Conservation (phyloP, 2,113 vertebrate species). For the Scomber japonicus region DNA sequence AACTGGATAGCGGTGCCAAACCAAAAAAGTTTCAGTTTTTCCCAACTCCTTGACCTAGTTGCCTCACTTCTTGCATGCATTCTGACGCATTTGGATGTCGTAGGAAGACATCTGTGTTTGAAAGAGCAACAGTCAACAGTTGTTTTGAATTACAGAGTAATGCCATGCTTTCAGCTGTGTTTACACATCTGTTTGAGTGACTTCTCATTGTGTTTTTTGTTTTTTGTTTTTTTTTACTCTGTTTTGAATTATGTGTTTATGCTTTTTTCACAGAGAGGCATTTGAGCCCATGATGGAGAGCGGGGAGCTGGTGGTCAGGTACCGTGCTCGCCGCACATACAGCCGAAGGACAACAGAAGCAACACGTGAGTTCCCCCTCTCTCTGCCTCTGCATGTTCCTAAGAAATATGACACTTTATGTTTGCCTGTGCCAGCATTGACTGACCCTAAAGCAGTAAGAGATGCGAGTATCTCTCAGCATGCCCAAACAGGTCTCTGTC, state of each 20-base stretch:
- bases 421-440: background rate
- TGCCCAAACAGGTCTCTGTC: constrained; percentile 45
- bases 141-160: background rate
- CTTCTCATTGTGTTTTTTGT: constrained; percentile 3
- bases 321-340: constrained; percentile 91
- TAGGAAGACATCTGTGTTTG: constrained; percentile 28
- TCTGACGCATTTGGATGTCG: constrained; percentile 13
- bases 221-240: background rate
- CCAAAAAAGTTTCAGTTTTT: constrained; percentile 6
- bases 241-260: background rate
- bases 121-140: background rate
- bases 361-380: constrained; percentile 85
- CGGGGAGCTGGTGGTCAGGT: constrained; percentile 92
- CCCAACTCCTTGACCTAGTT: background rate
- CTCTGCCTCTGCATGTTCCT: background rate
- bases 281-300: constrained; percentile 93
- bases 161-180: constrained; percentile 43
- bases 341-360: constrained; percentile 92
- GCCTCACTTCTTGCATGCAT: constrained; percentile 17
- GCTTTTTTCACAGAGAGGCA: constrained; percentile 84
- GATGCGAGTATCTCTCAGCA: constrained; percentile 5
- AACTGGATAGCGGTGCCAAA: constrained; percentile 43
- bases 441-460: constrained; percentile 12
- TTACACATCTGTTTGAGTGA: background rate
- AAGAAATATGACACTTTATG: constrained; percentile 5